Base-by-base conservation (phyloP, 2,888 invertebrate species). In the Nymphalis c-album region DNA sequence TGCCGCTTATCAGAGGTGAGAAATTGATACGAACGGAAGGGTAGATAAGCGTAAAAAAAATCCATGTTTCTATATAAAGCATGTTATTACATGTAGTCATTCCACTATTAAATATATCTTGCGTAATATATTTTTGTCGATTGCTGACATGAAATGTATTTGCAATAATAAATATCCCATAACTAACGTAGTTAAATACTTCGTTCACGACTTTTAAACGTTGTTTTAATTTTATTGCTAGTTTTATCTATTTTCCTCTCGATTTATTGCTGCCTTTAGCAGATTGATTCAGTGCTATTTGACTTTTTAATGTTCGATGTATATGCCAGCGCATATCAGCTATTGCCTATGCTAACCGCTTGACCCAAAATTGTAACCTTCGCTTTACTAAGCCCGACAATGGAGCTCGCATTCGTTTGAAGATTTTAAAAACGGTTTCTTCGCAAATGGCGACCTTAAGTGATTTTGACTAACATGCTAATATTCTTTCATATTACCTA, bases 361-460 rank as follows among this genome's bases (percentile, higher is more conserved):
- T 71, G 69, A 71, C 71, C 71, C 69, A 69, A 71, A 71, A 71
- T 63, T 50, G 61, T 69, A 69, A 69, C 69, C 69, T 65, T 65
- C 69, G 59, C 60, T 60, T 64, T 58, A 53, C 65, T 18, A 18
- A 57, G n/a, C 53, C 16, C 51, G 26, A 48, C n/a, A 60, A 61
- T 47, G 55, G 63, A 71, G 63, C 69, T 71, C 65, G 69, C 57
- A 63, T 66, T 63, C 13, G 40, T 40, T 13, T 67, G 64, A 63
- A 66, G 67, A 67, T 64, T 47, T 58, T 68, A 60, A 66, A 58
- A 66, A 51, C 66, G 31, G 58, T 67, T 69, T 69, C 67, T 67
- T 69, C 63, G 60, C 63, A 67, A 68, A 71, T 68, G 64, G 53
- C 59, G 60, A 63, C 69, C 61, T 61, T 69, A 31, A 55, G 62